Base-by-base conservation (phyloP, 2,113 vertebrate genomes). In the Syrmaticus mikado region DNA sequence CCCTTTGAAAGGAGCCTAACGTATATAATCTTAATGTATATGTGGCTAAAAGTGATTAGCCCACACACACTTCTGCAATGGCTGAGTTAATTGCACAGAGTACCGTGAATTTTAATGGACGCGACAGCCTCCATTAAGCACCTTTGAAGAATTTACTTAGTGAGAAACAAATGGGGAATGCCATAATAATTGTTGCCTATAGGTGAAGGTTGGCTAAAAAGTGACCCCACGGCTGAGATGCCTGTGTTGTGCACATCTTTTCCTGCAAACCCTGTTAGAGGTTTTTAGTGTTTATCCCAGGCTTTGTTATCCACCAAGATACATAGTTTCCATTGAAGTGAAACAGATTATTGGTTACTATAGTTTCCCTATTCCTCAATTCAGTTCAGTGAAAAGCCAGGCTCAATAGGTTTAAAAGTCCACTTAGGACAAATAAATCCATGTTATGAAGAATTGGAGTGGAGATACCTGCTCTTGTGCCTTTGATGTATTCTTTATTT, bases 341-440 rank as follows among this genome's bases (percentile, higher is more conserved):
- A 97, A 98, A 97, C 96, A 96, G 96, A 97, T 98, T 98, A 98
- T 97, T 98, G 98, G 98, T 98, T 97, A 97, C 98, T 98, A 97
- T 98, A 98, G 97, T 97, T 98, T 98, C 97, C 96, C 95, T 97
- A 95, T 85, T 97, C 96, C 97, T 97, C 96, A 96, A 85, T 97
- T 97, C 95, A 82, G 89, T 5, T 40, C 89, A 92, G 73, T 93
- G 96, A 96, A 98, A 97, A 96, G 93, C 94, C 85, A 45, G 65
- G 86, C 77, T 96, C 96, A 97, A 97, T 96, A 92, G 96, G 95
- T 93, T 96, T 96, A 96, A 95, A 85, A 97, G 96, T 95, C 95
- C 82, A 74, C 91, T 96, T 97, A 96, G 94, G 90, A 95, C 91
- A 89, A 88, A 81, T 75, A 96, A 97, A 96, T 96, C 94, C 95